phyloP scores from a whole-genome alignment of 2,113 vertebrate species.

The Pan troglodytes region NHGRI_mPanTro3-v2.1_pri NC_072402.2:167201501-167202000 shows the following conservation, averaged over 20 bases:
- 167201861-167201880: not conserved
- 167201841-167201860: not conserved
- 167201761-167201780: not conserved
- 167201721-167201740: not conserved
- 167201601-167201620: not conserved
- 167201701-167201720: not conserved
- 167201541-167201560: not conserved
- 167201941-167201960: not conserved
- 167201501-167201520: not conserved
- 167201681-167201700: not conserved
- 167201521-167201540: not conserved
- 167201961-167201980: not conserved
- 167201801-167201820: not conserved
- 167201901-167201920: not conserved
- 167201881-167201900: conserved; percentile 2
- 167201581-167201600: not conserved
- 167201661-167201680: not conserved
- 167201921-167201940: not conserved
- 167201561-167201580: not conserved
- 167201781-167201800: not conserved
- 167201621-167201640: not conserved
- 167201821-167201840: not conserved
- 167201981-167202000: not conserved
- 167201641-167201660: not conserved
- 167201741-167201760: not conserved